Base-by-base conservation (phyloP, 2,113 vertebrate species). In the Cariama cristata region DNA sequence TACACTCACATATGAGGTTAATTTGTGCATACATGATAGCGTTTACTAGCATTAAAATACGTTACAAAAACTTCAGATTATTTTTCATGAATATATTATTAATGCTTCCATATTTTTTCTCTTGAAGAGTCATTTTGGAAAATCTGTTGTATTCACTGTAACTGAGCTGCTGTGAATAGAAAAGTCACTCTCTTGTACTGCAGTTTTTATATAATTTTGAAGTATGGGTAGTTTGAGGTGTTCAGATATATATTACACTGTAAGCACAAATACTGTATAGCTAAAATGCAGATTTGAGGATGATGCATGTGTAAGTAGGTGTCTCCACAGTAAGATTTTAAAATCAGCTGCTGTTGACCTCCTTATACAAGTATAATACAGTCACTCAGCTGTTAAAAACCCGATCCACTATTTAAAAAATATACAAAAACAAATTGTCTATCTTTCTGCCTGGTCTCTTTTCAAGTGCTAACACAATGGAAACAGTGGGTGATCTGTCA, bases 401-500 rank as follows among this genome's bases (percentile, higher is more conserved):
- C 98, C 98, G 98, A 98, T 98, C 98, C 97, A 97, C 97, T 98
- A 97, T 98, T 98, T 98, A 97, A 98, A 98, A 98, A 98, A 98
- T 96, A 98, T 98, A 98, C 97, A 98, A 98, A 98, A 98, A 97
- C 98, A 98, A 98, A 98, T 99, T 98, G 97, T 98, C 97, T 98
- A 56, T 98, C 98, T 98, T 98, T 98, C 98, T 98, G 98, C 98
- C 98, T 98, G 98, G 98, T 98, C 98, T 98, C 98, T 98, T 98
- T 98, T 98, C 97, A 98, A 98, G 98, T 98, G 96, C 96, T 97
- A 98, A 98, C 98, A 98, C 98, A 98, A 97, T 98, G 97, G 98
- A 97, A 98, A 97, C 98, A 98, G 98, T 98, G 98, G 98, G 98
- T 98, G 98, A 98, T 98, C 98, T 98, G 98, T 98, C 98, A 98